Evolutionary conservation across 2,888 invertebrate genomes (phyloP).

Genomic region (Cephus sareptanus): DNA sequence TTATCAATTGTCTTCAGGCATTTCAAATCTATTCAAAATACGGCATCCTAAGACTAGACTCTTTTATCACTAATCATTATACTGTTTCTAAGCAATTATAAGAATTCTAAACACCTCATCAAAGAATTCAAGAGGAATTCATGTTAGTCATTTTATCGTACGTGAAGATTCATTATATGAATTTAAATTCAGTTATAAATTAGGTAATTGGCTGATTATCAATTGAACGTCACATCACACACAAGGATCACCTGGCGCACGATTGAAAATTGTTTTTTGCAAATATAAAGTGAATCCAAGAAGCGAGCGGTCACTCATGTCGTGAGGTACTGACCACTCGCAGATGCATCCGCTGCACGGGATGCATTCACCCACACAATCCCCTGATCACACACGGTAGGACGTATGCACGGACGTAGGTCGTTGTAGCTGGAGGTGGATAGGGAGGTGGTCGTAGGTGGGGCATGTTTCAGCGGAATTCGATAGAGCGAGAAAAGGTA

Average conservation of each 20-base stretch:
- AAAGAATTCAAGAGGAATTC: neutral
- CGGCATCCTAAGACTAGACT: neutral
- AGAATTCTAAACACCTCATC: neutral
- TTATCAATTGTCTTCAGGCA: neutral
- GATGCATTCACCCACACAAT: constrained; percentile 62
- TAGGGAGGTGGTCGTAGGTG: constrained; percentile 35
- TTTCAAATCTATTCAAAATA: neutral
- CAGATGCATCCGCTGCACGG: constrained; percentile 61
- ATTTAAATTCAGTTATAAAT: neutral
- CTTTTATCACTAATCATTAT: neutral
- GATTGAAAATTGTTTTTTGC: neutral
- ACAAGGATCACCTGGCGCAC: neutral
- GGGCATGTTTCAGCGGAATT: constrained; percentile 24
- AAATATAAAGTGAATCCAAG: neutral
- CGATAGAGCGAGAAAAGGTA: neutral
- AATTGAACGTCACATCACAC: neutral
- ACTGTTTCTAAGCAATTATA: neutral
- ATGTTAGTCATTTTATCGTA: neutral
- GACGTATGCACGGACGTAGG: neutral
- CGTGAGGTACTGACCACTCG: constrained; percentile 61
- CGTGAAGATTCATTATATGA: neutral
- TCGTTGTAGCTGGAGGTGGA: neutral
- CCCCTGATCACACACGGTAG: constrained; percentile 34
- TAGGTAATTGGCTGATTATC: neutral
- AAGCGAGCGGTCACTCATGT: constrained; percentile 49